phyloP scores from a whole-genome alignment of 2,797 vertebrate species.

The Danio kyathit region DNA sequence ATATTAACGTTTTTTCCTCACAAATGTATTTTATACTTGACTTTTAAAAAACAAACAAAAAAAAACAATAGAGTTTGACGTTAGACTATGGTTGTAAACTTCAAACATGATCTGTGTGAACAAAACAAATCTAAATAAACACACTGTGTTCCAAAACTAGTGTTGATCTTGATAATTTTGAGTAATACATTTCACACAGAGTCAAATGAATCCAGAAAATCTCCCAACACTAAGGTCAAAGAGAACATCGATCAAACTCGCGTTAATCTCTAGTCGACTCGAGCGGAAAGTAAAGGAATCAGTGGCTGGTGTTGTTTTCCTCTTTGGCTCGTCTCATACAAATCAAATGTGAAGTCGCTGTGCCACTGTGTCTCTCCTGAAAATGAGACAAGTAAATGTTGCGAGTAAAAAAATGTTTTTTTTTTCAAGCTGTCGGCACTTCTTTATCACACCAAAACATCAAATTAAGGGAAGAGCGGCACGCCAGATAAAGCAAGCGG shows the following conservation, averaged over 20 bases:
- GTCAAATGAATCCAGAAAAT: constrained; percentile 3
- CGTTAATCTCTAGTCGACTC: neutral
- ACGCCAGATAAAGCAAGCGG: constrained; percentile 74
- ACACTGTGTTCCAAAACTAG: neutral
- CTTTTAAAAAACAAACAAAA: too few species aligned
- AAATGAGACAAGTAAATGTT: constrained; percentile 61
- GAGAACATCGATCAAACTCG: constrained; percentile 20
- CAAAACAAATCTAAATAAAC: neutral
- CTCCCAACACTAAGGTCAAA: constrained; percentile 5
- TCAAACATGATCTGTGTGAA: neutral
- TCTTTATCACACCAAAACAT: constrained; percentile 80
- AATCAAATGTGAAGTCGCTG: constrained; percentile 72
- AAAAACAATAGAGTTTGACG: too few species aligned
- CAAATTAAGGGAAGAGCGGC: constrained; percentile 82
- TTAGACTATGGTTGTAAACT: neutral
- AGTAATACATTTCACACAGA: neutral
- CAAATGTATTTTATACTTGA: too few species aligned
- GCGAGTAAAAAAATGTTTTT: constrained; percentile 61
- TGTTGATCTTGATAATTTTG: neutral
- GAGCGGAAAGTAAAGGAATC: constrained; percentile 55
- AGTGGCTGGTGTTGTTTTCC: constrained; percentile 71
- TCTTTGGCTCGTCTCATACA: constrained; percentile 71
- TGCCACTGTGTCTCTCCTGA: constrained; percentile 72
- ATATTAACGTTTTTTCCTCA: too few species aligned
- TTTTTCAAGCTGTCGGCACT: constrained; percentile 63